Percentiles rank a stretch among this genome's conserved stretches.
These are phyloP conservation scores for Andrena fulva DNA, from an alignment of 2,888 invertebrate species.

Conservation along the genomic window DNA sequence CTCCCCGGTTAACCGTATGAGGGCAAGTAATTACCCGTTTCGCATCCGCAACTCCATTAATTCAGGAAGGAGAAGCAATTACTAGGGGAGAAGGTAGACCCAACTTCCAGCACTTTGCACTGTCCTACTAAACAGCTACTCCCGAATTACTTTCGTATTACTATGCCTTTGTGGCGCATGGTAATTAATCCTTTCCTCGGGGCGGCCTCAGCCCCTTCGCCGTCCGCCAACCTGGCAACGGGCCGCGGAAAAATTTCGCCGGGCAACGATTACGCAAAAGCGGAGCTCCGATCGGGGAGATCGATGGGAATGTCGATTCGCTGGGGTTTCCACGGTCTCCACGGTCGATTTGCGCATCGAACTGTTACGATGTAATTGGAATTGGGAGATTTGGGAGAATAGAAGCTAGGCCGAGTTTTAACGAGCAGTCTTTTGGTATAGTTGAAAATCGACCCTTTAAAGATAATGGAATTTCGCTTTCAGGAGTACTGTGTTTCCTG, in stretches of 20 bases:
- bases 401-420: constrained; percentile 2
- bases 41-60: constrained; percentile 61
- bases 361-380: constrained; percentile 12
- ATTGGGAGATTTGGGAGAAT: background rate
- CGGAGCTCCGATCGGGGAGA: background rate
- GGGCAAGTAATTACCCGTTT: constrained; percentile 59
- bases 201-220: background rate
- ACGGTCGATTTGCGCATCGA: background rate
- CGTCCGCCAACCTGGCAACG: background rate
- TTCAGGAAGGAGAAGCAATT: constrained; percentile 65
- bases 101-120: constrained; percentile 56
- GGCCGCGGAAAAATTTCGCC: background rate
- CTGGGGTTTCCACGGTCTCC: background rate
- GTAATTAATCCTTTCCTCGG: constrained; percentile 47
- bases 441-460: background rate
- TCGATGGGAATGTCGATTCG: background rate
- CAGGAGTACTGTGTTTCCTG: background rate
- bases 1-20: constrained; percentile 48
- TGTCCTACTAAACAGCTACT: constrained; percentile 53
- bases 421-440: background rate
- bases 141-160: constrained; percentile 54
- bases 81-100: constrained; percentile 34
- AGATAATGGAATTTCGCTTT: background rate
- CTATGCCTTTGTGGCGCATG: constrained; percentile 42
- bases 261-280: background rate